Evolutionary conservation across 1,140 invertebrate genomes (phyloP), one percentile per base, ranked within the genome.

Genomic region (Drosophila virilis): DNA sequence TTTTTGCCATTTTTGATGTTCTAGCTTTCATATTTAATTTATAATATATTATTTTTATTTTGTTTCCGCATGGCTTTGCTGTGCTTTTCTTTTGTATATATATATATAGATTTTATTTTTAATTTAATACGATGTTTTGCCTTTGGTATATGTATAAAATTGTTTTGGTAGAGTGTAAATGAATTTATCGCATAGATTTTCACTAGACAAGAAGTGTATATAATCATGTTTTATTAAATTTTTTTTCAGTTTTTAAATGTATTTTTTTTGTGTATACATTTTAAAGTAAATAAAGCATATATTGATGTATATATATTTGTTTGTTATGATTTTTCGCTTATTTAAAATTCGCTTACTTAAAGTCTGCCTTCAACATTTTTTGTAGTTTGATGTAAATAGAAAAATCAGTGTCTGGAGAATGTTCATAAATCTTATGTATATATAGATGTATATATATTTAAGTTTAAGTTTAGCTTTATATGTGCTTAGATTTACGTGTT

Each of bases 231-330:
- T 32, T 1, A 46, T 62, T 59, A 51, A 50, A 66, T 42, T 42
- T 45, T 45, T 66, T 57, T 62, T 40, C 5, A 38, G 6, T 55
- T 66, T 68, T 81, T 69, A 57, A 75, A 83, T 82, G 76, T 73
- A 60, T 58, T 69, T 80, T 51, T 78, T 10, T 59, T 22, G 68
- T 88, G 77, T 77, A 81, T 83, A 86, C 72, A 78, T 84, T 75
- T 79, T 83, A 90, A 90, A 90, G 86, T 88, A 90, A 89, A 89
- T 89, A 89, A 90, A 90, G 88, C 82, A 86, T 80, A 86, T 86
- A 64, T 86, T 78, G 73, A 85, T 86, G 78, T 88, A 86, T 90
- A 79, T 70, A 81, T 77, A 83, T 84, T 88, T 76, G 68, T 71
- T 70, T 65, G 55, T 48, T 51, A 60, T 37, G 77, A 69, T 52